Evolutionary conservation across 2,888 invertebrate species (phyloP), one percentile per base, ranked within the genome.

Genomic region (Lithophane ornitopus): DNA sequence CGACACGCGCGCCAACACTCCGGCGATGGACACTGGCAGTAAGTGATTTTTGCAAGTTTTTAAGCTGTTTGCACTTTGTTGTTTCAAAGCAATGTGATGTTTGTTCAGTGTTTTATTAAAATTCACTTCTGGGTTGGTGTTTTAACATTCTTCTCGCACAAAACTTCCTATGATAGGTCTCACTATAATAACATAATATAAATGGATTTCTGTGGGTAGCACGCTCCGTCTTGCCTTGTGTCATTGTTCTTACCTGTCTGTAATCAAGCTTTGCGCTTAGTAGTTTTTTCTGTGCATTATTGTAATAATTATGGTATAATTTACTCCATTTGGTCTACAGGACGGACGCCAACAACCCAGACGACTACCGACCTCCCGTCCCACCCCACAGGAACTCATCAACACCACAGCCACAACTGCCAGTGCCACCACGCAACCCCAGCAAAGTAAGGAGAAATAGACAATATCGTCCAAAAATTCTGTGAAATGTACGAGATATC

Each of bases 361-460:
- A 94, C 88, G 98, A 98, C 85, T 98, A 98, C 95, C 97, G 98
- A 87, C 98, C 98, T 8, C 98, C 98, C n/a, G 98, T 98, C 74
- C 98, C 98, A 39, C 99, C 98, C 49, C 98, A 98, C 92, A 97
- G 98, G 87, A 98, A 98, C 94, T 97, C 98, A 56, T 97, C 97
- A 39, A 82, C 92, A 54, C 95, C 97, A 9, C 88, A 89, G 58
- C 92, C 94, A 58, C 94, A 93, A 76, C 85, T 93, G 73, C 95
- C 95, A 56, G 91, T 94, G 82, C 96, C 95, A 46, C 94, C 94
- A 56, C 90, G 96, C 71, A 97, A 97, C 87, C 94, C 97, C 56
- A 90, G 87, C 90, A 97, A 97, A 90, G 96, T 96, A 89, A 94
- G 93, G 76, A 62, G 14, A 59, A 28, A 16, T 16, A 46, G 14